Conservation (phyloP, 1,140 invertebrate species). For the Samia ricini region DNA sequence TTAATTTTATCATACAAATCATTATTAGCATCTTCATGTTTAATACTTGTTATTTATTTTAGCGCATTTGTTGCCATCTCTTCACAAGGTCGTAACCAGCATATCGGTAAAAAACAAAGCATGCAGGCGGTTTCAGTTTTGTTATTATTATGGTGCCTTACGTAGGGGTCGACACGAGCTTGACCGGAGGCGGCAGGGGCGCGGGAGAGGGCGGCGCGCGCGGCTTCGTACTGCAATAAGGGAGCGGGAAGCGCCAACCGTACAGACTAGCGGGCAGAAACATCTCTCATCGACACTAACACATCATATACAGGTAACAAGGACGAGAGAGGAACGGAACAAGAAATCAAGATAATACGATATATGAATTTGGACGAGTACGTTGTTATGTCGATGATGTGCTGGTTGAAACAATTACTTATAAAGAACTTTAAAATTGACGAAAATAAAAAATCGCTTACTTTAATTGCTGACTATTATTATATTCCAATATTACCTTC, state of each 20-base stretch:
- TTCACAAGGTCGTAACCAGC: conserved; percentile 48
- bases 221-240: conserved; percentile 92
- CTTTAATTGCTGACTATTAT: not conserved
- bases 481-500: conserved; percentile 80
- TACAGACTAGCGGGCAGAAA: conserved; percentile 88
- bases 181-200: conserved; percentile 85
- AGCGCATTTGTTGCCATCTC: conserved; percentile 16
- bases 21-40: not conserved
- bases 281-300: conserved; percentile 76
- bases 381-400: conserved; percentile 52
- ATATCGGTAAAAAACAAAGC: conserved; percentile 67
- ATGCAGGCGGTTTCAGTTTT: conserved; percentile 57
- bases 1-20: conserved; percentile 3
- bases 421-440: no score
- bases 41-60: not conserved
- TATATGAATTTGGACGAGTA: conserved; percentile 17
- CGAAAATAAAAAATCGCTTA: not conserved
- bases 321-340: conserved; percentile 26
- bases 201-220: conserved; percentile 85
- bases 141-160: conserved; percentile 69
- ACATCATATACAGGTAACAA: conserved; percentile 35
- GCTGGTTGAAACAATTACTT: conserved; percentile 7
- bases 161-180: conserved; percentile 83
- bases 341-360: conserved; percentile 24
- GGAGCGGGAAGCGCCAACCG: conserved; percentile 95